Evolutionary conservation across 1,140 invertebrate genomes (phyloP).

Genomic region (Theocolax elegans): DNA sequence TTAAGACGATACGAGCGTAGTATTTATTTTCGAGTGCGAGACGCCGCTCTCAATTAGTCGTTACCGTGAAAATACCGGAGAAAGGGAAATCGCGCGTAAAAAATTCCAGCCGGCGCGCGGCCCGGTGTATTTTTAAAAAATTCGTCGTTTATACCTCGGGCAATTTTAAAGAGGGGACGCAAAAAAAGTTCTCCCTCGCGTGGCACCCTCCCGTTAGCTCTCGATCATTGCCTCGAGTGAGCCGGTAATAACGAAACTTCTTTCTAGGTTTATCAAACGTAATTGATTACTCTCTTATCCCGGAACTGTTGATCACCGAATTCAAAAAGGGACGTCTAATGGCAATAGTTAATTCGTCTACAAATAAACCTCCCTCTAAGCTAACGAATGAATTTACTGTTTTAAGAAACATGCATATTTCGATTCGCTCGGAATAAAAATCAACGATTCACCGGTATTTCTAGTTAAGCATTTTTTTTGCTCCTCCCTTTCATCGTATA

Average conservation of each 20-base stretch:
- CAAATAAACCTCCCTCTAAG: background rate
- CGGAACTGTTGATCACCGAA: background rate
- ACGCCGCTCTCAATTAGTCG: constrained; percentile 32
- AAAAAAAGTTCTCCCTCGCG: background rate
- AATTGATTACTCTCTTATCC: background rate
- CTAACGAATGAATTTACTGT: too few species aligned
- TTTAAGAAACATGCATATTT: too few species aligned
- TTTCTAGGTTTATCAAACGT: background rate
- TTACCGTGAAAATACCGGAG: constrained; percentile 30
- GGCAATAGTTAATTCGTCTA: background rate
- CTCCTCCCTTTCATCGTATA: too few species aligned
- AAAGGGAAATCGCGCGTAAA: constrained; percentile 34
- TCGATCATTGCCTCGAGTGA: background rate
- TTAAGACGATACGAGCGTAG: constrained; percentile 9
- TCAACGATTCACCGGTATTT: too few species aligned
- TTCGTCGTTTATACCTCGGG: background rate
- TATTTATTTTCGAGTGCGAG: background rate
- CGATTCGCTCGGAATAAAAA: too few species aligned
- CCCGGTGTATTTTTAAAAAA: background rate
- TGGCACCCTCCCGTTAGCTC: background rate
- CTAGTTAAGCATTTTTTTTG: too few species aligned
- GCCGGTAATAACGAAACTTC: background rate
- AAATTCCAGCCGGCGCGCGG: background rate
- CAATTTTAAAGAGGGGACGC: background rate
- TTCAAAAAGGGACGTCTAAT: constrained; percentile 1